Percentiles rank a stretch among this genome's conserved stretches.
These are phyloP conservation scores for Sphaerodactylus townsendi DNA, from an alignment of 2,113 vertebrate genomes.

Conservation along the genomic window DNA sequence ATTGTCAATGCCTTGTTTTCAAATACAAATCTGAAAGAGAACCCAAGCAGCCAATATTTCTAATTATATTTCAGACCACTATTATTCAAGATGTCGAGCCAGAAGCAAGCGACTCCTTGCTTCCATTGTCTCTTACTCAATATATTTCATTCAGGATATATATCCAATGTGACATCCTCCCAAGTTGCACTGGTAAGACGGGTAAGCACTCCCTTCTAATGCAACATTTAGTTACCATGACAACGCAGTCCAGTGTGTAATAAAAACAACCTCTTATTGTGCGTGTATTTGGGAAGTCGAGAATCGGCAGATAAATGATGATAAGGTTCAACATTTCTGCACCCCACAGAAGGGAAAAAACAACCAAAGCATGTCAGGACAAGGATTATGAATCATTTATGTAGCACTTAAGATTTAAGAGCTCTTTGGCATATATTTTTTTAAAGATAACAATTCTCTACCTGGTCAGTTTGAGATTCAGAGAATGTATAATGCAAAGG, in stretches of 20 bases:
- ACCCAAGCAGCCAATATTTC: constrained; percentile 3
- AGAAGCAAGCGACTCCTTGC: constrained; percentile 11
- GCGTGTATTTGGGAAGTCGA: background rate
- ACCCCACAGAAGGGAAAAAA: background rate
- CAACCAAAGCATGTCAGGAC: background rate
- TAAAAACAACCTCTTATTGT: constrained; percentile 27
- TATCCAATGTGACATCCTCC: constrained; percentile 39
- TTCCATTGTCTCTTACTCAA: constrained; percentile 16
- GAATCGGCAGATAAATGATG: background rate
- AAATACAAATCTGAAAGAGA: background rate
- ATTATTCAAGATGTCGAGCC: background rate
- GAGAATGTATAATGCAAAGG: background rate
- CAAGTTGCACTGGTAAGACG: constrained; percentile 28
- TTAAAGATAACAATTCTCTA: background rate
- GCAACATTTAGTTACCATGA: constrained; percentile 42
- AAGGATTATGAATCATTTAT: constrained; percentile 3
- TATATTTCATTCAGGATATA: constrained; percentile 25
- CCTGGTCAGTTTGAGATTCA: background rate
- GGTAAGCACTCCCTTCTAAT: background rate
- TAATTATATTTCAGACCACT: background rate
- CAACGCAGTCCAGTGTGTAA: background rate
- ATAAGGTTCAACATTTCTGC: background rate
- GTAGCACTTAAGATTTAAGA: background rate
- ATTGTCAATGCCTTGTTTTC: constrained; percentile 16
- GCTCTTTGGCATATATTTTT: background rate